phyloP scores from a whole-genome alignment of 2,797 vertebrate genomes.

The Miichthys miiuy region DNA sequence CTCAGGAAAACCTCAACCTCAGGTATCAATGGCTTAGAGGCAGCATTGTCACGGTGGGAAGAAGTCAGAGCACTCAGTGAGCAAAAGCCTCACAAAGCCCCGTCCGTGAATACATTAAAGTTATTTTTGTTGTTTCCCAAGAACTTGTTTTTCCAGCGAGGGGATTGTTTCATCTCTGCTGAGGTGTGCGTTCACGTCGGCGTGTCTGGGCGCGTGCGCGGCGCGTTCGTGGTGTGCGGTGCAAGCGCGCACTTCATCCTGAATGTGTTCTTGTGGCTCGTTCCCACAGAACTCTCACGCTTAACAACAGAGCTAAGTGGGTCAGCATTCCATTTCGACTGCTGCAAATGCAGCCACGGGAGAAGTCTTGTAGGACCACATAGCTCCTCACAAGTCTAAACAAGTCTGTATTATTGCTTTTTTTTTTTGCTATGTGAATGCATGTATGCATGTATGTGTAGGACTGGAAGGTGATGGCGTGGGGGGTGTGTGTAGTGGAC shows the following conservation, averaged over 20 bases:
- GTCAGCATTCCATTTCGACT: slow-evolving; percentile 72
- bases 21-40: slow-evolving; percentile 59
- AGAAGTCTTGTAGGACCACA: slow-evolving; percentile 25
- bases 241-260: neutral
- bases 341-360: slow-evolving; percentile 39
- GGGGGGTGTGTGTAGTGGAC: neutral
- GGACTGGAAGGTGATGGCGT: too few relatives aligned
- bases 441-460: neutral
- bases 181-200: slow-evolving; percentile 27
- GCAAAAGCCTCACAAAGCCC: slow-evolving; percentile 41
- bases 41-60: slow-evolving; percentile 47
- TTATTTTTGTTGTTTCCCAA: slow-evolving; percentile 60
- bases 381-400: slow-evolving; percentile 27
- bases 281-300: slow-evolving; percentile 48
- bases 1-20: slow-evolving; percentile 31
- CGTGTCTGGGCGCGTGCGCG: neutral
- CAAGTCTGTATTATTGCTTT: slow-evolving; percentile 27
- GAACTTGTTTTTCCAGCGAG: slow-evolving; percentile 56
- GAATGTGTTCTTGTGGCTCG: slow-evolving; percentile 22
- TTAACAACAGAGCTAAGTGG: slow-evolving; percentile 69
- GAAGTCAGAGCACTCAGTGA: slow-evolving; percentile 20
- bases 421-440: neutral
- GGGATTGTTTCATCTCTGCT: slow-evolving; percentile 47
- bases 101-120: slow-evolving; percentile 59
- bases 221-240: neutral